These are phyloP conservation scores for Pollenia labialis DNA, from an alignment of 2,888 invertebrate genomes.

Conservation along the genomic window DNA sequence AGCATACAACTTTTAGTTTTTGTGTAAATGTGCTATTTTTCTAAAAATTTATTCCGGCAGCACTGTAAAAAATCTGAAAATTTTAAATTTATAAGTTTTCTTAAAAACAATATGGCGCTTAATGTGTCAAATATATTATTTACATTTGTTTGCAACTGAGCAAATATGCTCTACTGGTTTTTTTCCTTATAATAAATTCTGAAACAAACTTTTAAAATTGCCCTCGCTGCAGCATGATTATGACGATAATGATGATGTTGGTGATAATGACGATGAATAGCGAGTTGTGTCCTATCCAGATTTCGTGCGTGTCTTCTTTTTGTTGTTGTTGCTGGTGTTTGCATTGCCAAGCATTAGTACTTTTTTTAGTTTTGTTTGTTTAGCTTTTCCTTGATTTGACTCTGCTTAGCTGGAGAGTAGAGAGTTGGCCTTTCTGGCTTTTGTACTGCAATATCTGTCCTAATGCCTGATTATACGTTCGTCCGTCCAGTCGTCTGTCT, in stretches of 20 bases:
- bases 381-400: conserved; percentile 46
- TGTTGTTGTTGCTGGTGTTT: conserved; percentile 37
- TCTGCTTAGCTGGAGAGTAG: conserved; percentile 2
- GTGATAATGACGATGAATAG: conserved; percentile 64
- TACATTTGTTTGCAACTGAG: too few species aligned
- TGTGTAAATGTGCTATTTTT: too few species aligned
- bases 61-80: too few species aligned
- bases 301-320: conserved; percentile 66
- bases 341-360: conserved; percentile 37
- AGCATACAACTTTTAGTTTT: too few species aligned
- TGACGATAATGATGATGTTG: conserved; percentile 20
- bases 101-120: too few species aligned
- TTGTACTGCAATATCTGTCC: not conserved
- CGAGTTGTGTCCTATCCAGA: conserved; percentile 60
- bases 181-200: too few species aligned
- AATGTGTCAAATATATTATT: too few species aligned
- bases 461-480: conserved; percentile 17
- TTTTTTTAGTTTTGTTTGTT: conserved; percentile 28
- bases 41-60: too few species aligned
- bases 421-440: conserved; percentile 43
- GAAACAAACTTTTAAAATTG: not conserved
- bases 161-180: too few species aligned
- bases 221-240: conserved; percentile 7
- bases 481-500: conserved; percentile 14
- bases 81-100: too few species aligned